These are phyloP conservation scores for Ailuropoda melanoleuca DNA, from an alignment of 2,113 vertebrate species.

Conservation along the genomic window DNA sequence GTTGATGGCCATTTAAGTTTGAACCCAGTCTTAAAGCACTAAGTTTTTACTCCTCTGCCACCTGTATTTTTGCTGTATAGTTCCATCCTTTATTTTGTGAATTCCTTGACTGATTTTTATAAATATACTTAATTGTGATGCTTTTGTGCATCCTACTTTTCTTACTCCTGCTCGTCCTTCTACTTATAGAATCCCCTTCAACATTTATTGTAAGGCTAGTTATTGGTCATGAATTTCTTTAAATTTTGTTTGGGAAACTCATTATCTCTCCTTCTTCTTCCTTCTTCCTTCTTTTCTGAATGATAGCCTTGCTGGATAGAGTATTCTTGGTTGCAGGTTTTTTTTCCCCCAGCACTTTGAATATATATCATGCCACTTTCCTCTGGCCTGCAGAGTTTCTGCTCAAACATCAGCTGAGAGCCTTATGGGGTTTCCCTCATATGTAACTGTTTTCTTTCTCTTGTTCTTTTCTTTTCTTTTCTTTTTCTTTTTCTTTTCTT, in stretches of 20 bases:
- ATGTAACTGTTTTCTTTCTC: neutral
- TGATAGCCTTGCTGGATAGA: neutral
- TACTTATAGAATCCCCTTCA: neutral
- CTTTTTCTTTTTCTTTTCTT: rapidly evolving
- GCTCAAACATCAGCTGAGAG: neutral
- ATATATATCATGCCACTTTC: neutral
- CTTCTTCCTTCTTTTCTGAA: neutral
- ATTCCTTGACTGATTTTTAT: neutral
- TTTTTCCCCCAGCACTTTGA: neutral
- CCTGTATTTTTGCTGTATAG: neutral
- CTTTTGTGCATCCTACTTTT: neutral
- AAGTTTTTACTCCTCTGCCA: neutral
- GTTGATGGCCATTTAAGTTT: neutral
- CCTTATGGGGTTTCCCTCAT: neutral
- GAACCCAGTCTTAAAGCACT: neutral
- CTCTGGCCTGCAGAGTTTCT: neutral
- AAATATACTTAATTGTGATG: neutral
- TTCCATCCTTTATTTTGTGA: neutral
- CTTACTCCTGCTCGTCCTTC: neutral
- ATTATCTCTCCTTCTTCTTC: neutral
- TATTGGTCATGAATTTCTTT: neutral
- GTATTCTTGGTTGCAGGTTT: neutral
- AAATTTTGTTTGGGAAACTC: neutral
- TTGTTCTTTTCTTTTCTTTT: neutral
- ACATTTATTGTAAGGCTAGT: neutral